Evolutionary conservation across 2,113 vertebrate species (phyloP).

Genomic region (Pteropus alecto): DNA sequence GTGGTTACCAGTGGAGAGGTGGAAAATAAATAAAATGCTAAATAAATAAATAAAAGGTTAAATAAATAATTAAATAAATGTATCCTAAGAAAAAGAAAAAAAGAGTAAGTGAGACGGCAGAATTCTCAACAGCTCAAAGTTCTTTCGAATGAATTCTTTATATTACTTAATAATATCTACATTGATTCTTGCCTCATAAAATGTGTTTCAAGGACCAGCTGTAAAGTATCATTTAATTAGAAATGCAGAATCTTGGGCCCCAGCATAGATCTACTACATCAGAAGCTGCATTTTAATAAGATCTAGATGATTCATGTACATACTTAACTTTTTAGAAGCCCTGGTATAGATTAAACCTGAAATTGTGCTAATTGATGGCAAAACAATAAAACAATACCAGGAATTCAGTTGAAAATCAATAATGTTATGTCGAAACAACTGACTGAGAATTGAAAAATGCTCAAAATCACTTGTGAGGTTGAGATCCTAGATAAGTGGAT

Average conservation of each 20-base stretch:
- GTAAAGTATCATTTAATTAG: background rate
- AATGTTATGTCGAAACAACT: background rate
- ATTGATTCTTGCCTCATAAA: background rate
- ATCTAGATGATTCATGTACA: background rate
- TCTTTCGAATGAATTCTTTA: background rate
- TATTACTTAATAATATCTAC: background rate
- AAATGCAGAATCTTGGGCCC: background rate
- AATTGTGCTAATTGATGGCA: background rate
- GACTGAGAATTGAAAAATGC: background rate
- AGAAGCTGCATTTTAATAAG: background rate
- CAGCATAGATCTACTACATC: background rate
- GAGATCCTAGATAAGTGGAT: background rate
- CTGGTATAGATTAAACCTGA: background rate
- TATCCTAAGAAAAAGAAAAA: too few species aligned
- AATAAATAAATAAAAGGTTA: too few species aligned
- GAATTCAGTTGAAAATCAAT: constrained; percentile 5
- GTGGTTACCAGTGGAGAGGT: too few species aligned
- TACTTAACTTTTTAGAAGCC: background rate
- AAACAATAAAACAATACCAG: background rate
- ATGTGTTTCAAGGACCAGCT: background rate
- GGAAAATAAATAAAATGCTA: too few species aligned
- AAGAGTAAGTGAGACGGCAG: too few species aligned
- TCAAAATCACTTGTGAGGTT: background rate
- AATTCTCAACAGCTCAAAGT: background rate
- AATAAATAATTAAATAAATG: too few species aligned